phyloP scores from a whole-genome alignment of 2,888 invertebrate species.

The Anodontia alba region DNA sequence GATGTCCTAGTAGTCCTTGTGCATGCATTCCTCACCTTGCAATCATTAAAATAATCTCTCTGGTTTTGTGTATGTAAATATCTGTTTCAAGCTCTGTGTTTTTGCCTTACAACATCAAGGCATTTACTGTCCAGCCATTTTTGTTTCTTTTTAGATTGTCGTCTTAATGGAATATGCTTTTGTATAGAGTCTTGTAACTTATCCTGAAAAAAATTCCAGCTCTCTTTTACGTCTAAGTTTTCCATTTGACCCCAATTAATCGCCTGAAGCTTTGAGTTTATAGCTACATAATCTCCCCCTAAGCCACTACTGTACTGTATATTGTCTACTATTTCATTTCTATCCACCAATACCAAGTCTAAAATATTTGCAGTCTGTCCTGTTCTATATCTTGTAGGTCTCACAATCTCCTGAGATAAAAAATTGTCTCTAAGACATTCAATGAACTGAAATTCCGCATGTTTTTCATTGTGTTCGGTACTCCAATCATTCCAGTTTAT shows the following conservation, averaged over 20 bases:
- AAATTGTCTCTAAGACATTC: constrained; percentile 14
- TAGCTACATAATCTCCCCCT: not conserved
- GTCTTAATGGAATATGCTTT: not conserved
- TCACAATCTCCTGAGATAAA: constrained; percentile 7
- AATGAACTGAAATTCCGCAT: not conserved
- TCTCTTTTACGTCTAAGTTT: not conserved
- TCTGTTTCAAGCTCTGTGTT: constrained; percentile 17
- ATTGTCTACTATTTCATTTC: not conserved
- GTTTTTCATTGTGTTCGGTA: constrained; percentile 9
- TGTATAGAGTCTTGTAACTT: not conserved
- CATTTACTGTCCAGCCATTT: not conserved
- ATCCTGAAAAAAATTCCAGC: constrained; percentile 2
- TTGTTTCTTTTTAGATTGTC: not conserved
- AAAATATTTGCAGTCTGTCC: not conserved
- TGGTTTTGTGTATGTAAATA: constrained; percentile 5
- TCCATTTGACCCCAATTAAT: not conserved
- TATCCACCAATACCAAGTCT: not conserved
- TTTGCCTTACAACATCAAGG: not conserved
- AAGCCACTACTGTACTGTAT: not conserved
- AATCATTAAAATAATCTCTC: not conserved
- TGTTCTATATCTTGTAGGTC: not conserved
- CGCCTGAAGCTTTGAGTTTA: not conserved
- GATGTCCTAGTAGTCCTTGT: not conserved
- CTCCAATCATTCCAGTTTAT: constrained; percentile 19
- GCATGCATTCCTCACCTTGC: constrained; percentile 5